Evolutionary conservation across 92 coral and sea anemone species (phyloP), one percentile per base, ranked within the genome.

Genomic region (Siderastrea siderea): DNA sequence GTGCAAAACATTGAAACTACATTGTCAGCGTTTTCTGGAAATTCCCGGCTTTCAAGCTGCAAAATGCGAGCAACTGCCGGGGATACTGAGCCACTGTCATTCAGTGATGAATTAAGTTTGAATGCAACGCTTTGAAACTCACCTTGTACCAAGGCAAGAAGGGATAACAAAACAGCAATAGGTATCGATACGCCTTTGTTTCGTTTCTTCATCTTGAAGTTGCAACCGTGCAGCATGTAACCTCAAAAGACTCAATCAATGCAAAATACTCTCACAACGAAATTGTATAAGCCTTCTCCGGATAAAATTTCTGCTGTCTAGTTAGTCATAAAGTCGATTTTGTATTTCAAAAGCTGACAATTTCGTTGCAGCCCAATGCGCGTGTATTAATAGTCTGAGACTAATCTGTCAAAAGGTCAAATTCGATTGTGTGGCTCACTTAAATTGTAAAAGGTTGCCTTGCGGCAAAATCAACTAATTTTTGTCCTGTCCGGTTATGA

Each of bases 61-160:
- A 67, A 67, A 26, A 45, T 67, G 47, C 48, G 48, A 45, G 14
- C 11, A 7, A 2, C 43, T 2, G 14, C 46, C 12, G 47, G 13
- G 61, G 2, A 11, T 26, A 26, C 66, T 6, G 14, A 5, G 16
- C 66, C 66, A 61, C 6, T 2, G n/a, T 14, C 5, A 4, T n/a
- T 14, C 7, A 6, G 16, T 4, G 66, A 61, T 14, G 13, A 15
- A 15, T 10, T 10, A 7, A 61, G n/a, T 6, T 67, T 43, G 15
- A 67, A 38, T 67, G 13, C 15, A 43, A 10, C 7, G 14, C 12
- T 45, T 6, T 67, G 43, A 55, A 3, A 5, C 44, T n/a, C 71
- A 87, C 90, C 90, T 80, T 61, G 68, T 47, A n/a, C 71, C 47
- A 71, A 49, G 45, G 19, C 64, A 12, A 79, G 50, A 70, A 45